Evolutionary conservation across 1,140 invertebrate species (phyloP).

Genomic region (Triops cancriformis): DNA sequence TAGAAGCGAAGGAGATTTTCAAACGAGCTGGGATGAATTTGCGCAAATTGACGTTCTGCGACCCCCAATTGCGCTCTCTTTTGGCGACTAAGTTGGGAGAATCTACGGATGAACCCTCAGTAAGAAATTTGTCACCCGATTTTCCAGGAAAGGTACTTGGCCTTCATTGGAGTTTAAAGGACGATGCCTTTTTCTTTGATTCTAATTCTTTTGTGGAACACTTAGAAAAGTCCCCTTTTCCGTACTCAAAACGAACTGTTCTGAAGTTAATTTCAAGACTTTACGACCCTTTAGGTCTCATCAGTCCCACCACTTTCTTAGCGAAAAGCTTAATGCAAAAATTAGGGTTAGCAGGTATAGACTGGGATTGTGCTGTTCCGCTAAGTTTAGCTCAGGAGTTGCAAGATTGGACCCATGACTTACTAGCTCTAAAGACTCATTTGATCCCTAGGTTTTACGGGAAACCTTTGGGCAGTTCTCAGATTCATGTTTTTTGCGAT

Average conservation of each 20-base stretch:
- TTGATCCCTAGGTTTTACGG: not conserved
- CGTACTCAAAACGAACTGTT: not conserved
- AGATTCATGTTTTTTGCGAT: slow-evolving; percentile 8
- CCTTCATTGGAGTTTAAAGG: not conserved
- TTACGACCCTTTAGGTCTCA: slow-evolving; percentile 31
- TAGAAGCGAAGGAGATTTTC: slow-evolving; percentile 29
- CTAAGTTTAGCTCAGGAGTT: not conserved
- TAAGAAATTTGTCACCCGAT: not conserved
- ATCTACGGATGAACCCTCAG: not conserved
- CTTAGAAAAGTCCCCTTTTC: not conserved
- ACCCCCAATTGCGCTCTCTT: slow-evolving; percentile 26
- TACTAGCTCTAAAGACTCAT: not conserved
- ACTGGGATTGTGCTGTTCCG: slow-evolving; percentile 26
- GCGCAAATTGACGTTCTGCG: slow-evolving; percentile 31
- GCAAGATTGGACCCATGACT: not conserved
- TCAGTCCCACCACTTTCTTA: slow-evolving; percentile 25
- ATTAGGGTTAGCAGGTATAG: slow-evolving; percentile 22
- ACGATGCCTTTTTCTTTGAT: not conserved
- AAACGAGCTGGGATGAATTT: slow-evolving; percentile 33
- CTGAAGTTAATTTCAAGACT: slow-evolving; percentile 20
- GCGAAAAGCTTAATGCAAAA: slow-evolving; percentile 28
- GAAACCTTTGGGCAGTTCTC: not conserved
- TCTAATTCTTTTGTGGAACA: not conserved
- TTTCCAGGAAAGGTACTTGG: not conserved
- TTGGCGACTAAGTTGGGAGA: not conserved